phyloP scores from a whole-genome alignment of 2,888 invertebrate genomes.

The Stegana nigrithorax region DNA sequence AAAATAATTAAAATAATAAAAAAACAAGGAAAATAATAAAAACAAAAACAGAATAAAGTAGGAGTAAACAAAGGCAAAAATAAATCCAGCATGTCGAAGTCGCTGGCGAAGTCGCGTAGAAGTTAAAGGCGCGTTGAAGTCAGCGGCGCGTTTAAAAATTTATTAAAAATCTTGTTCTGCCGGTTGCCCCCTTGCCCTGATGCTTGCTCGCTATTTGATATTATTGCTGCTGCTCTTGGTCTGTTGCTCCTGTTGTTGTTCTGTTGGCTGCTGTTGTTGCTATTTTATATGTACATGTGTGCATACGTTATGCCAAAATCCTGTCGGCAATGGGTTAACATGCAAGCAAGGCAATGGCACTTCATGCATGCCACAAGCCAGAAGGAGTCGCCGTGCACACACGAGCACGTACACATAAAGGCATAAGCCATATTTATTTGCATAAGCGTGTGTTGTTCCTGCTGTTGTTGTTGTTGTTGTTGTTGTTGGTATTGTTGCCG shows the following conservation, averaged over 20 bases:
- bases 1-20: neutral
- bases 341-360: neutral
- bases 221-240: neutral
- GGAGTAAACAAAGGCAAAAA: neutral
- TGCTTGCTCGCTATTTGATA: neutral
- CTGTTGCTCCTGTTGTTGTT: neutral
- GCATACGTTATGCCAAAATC: neutral
- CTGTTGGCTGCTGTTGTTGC: neutral
- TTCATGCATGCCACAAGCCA: neutral
- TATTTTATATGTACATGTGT: neutral
- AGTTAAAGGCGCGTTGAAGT: no score
- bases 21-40: neutral
- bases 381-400: neutral
- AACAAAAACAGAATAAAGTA: neutral
- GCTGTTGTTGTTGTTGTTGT: no score
- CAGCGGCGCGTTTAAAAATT: constrained; percentile 15
- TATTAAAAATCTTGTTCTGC: constrained; percentile 8
- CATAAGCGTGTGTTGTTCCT: neutral
- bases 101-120: no score
- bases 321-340: constrained; percentile 14
- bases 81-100: no score
- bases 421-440: no score
- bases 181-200: neutral
- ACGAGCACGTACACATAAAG: neutral
- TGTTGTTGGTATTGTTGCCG: no score